Conservation (phyloP, 2,113 vertebrate genomes). For the Paracanthobrama guichenoti region DNA sequence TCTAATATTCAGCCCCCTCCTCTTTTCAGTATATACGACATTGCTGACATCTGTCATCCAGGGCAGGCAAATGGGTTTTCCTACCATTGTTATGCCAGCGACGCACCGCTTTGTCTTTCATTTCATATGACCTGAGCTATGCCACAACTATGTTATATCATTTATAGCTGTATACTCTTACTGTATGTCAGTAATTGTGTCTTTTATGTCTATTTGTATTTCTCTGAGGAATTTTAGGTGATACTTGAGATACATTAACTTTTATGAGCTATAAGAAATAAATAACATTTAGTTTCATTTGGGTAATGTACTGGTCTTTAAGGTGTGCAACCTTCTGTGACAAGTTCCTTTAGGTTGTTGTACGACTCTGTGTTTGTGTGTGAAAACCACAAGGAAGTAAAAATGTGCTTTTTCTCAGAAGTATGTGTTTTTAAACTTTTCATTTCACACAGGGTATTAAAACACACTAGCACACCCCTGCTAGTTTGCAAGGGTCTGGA, state of each 20-base stretch:
- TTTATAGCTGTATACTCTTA: neutral
- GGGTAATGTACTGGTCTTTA: neutral
- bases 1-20: neutral
- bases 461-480: slow-evolving; percentile 4
- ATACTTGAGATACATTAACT: neutral
- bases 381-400: neutral
- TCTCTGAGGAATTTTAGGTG: neutral
- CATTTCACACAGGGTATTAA: slow-evolving; percentile 7
- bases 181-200: neutral
- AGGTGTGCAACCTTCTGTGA: neutral
- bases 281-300: neutral
- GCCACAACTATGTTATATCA: neutral
- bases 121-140: neutral
- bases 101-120: neutral
- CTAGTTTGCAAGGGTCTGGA: neutral
- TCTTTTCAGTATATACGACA: neutral
- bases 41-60: neutral
- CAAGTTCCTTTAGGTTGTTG: neutral
- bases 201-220: neutral
- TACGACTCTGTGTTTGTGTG: neutral
- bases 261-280: neutral
- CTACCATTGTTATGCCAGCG: neutral
- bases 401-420: slow-evolving; percentile 1
- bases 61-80: neutral
- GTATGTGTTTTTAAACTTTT: slow-evolving; percentile 15